A percentile compares a stretch with the other conserved stretches of the same genome.
Conservation (phyloP, 2,797 vertebrate genomes). For the Neomorphus geoffroyi region DNA sequence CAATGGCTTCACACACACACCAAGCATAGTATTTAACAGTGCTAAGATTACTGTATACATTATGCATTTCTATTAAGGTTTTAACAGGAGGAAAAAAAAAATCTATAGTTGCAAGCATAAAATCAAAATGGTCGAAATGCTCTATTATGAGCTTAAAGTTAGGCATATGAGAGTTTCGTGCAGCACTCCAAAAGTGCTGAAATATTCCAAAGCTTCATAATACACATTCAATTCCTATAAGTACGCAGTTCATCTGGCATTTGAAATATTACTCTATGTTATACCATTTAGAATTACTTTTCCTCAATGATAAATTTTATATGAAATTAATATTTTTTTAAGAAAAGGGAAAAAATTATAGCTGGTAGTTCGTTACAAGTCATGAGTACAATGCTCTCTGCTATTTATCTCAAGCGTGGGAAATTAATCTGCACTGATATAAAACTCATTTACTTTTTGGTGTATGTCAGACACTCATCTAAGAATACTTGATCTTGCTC, state of each 20-base stretch:
- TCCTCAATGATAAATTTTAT: not conserved
- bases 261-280: not conserved
- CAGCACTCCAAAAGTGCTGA: not conserved
- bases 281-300: not conserved
- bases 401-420: not conserved
- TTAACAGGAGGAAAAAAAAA: not conserved
- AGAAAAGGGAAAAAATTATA: not conserved
- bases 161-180: not conserved
- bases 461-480: not conserved
- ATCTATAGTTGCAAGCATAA: not conserved
- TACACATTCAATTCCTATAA: fast-evolving
- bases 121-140: not conserved
- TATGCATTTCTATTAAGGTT: not conserved
- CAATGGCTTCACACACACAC: not conserved
- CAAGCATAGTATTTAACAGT: not conserved
- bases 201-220: not conserved
- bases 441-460: not conserved
- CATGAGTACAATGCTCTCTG: not conserved
- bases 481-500: not conserved
- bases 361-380: not conserved
- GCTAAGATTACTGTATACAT: not conserved
- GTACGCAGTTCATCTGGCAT: not conserved
- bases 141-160: not conserved
- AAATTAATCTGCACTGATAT: not conserved
- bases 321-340: not conserved